These are phyloP conservation scores for Lapara coniferarum DNA, from an alignment of 2,888 invertebrate species.

Conservation along the genomic window DNA sequence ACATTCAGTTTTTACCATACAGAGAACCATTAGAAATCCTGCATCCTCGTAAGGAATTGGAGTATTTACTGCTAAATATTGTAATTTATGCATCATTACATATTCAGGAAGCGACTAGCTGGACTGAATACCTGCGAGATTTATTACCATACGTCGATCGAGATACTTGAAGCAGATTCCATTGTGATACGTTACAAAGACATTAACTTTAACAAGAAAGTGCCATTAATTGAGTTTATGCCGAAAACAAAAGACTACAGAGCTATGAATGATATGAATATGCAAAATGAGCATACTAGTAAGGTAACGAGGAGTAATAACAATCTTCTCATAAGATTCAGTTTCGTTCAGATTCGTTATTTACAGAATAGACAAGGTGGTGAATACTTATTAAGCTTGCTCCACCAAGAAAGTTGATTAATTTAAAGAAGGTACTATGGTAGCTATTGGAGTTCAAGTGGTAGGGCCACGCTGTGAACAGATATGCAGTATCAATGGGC, in stretches of 20 bases:
- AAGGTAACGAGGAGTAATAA: too few relatives aligned
- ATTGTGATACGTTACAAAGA: constrained; percentile 7
- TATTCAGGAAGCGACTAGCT: constrained; percentile 10
- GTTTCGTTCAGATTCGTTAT: too few relatives aligned
- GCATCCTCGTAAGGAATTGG: constrained; percentile 12
- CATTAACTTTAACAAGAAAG: not conserved
- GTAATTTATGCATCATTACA: constrained; percentile 19
- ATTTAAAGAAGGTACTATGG: too few relatives aligned
- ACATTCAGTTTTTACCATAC: constrained; percentile 17
- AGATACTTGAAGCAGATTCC: constrained; percentile 9
- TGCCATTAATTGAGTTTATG: not conserved
- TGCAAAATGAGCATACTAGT: not conserved
- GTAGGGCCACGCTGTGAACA: too few relatives aligned
- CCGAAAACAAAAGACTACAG: not conserved
- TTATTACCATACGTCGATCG: constrained; percentile 11
- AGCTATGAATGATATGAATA: not conserved
- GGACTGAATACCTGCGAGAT: constrained; percentile 2
- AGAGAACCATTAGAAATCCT: constrained; percentile 15
- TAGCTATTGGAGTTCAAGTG: too few relatives aligned
- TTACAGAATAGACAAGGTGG: too few relatives aligned
- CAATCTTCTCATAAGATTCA: too few relatives aligned
- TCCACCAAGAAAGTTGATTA: too few relatives aligned
- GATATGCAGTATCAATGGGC: too few relatives aligned
- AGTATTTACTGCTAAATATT: not conserved
- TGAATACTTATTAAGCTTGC: too few relatives aligned